These are phyloP conservation scores for Siphamia tubifer DNA, from an alignment of 2,113 vertebrate species.

Conservation along the genomic window DNA sequence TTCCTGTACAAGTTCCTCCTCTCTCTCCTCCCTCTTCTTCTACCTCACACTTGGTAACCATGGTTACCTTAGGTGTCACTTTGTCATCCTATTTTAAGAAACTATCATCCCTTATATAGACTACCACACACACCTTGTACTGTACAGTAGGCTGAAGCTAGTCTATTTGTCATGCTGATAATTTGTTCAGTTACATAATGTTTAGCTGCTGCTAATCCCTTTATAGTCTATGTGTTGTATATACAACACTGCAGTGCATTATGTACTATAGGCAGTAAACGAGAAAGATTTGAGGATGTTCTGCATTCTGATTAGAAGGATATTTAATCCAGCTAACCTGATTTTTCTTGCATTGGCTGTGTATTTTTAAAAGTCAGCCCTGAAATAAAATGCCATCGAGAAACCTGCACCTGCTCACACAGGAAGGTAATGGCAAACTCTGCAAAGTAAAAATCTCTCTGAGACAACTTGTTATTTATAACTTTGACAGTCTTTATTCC, in stretches of 20 bases:
- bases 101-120: conserved; percentile 26
- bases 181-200: conserved; percentile 30
- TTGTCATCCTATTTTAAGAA: conserved; percentile 65
- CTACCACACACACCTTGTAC: neutral
- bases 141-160: conserved; percentile 19
- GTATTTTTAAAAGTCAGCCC: neutral
- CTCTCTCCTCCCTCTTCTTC: neutral
- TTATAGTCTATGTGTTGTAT: conserved; percentile 14
- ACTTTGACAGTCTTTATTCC: neutral
- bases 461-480: neutral
- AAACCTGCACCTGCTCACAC: neutral
- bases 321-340: neutral
- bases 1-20: conserved; percentile 1
- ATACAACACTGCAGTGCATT: neutral
- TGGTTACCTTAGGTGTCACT: conserved; percentile 51
- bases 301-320: neutral
- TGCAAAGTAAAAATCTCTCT: neutral
- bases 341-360: too few relatives aligned
- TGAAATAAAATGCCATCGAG: neutral
- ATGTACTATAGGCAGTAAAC: neutral
- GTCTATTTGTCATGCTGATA: conserved; percentile 17
- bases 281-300: neutral
- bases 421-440: neutral
- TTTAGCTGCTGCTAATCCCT: conserved; percentile 29
- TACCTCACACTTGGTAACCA: conserved; percentile 47